Percentiles rank a stretch among this genome's conserved stretches.
These are phyloP conservation scores for Anoura caudifer DNA, from an alignment of 2,113 vertebrate genomes.

Conservation along the genomic window DNA sequence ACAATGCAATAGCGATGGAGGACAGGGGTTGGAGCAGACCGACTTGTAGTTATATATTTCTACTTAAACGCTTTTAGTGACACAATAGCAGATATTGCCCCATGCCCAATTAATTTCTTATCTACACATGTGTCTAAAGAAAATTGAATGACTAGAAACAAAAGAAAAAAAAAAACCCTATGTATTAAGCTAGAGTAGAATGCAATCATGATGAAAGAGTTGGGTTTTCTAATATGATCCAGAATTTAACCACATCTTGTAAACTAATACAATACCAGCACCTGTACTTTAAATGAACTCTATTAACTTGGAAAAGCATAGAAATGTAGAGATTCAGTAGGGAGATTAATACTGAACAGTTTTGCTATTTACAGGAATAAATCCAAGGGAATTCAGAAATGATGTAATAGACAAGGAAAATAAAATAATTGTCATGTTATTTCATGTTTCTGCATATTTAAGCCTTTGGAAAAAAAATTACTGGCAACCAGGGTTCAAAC, in stretches of 20 bases:
- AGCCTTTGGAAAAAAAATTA: not conserved
- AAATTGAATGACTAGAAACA: not conserved
- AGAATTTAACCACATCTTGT: not conserved
- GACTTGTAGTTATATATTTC: not conserved
- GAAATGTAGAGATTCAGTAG: not conserved
- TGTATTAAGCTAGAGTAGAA: not conserved
- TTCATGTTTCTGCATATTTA: not conserved
- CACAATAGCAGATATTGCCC: not conserved
- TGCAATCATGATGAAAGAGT: not conserved
- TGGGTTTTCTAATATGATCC: not conserved
- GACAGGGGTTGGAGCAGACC: not conserved
- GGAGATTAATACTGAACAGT: not conserved
- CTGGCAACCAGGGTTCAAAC: not conserved
- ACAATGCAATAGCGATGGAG: not conserved
- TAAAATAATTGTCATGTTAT: not conserved
- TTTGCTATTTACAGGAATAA: not conserved
- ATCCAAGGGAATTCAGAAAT: not conserved
- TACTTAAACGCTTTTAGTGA: not conserved
- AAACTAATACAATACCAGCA: not conserved
- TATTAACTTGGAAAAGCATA: not conserved
- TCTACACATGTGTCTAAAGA: not conserved
- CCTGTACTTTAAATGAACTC: not conserved
- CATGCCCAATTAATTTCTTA: not conserved
- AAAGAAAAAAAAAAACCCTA: not conserved
- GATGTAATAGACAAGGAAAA: not conserved